These are phyloP conservation scores for Aleiodes sp. DNA, from an alignment of 1,140 invertebrate species.

Conservation along the genomic window DNA sequence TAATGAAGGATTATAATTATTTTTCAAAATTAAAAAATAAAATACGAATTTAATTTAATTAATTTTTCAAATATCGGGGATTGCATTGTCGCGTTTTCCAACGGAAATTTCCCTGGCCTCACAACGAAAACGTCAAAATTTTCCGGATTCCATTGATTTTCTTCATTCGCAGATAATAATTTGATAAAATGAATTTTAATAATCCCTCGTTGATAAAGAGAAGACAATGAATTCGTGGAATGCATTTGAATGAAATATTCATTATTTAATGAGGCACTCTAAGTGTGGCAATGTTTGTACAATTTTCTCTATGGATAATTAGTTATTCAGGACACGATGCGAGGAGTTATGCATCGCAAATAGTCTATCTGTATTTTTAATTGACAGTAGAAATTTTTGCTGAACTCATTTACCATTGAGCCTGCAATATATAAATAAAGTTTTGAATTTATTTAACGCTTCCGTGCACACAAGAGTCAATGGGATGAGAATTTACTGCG, in stretches of 20 bases:
- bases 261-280: background rate
- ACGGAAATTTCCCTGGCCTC: no score
- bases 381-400: constrained; percentile 7
- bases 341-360: constrained; percentile 7
- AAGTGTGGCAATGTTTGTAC: background rate
- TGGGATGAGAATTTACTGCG: background rate
- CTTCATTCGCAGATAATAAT: background rate
- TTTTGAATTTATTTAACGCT: constrained; percentile 8
- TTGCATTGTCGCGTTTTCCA: no score
- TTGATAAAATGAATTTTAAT: background rate
- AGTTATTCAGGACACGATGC: constrained; percentile 2
- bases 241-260: no score
- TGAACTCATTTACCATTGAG: background rate
- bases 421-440: background rate
- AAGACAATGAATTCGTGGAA: background rate
- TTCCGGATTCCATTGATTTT: no score
- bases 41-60: no score
- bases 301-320: background rate
- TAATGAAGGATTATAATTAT: no score
- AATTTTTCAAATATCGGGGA: no score
- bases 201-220: background rate
- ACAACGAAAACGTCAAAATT: no score
- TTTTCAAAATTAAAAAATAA: no score
- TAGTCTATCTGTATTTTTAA: background rate
- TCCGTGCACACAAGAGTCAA: background rate